Evolutionary conservation across 2,888 invertebrate genomes (phyloP).

Genomic region (Patella depressa): DNA sequence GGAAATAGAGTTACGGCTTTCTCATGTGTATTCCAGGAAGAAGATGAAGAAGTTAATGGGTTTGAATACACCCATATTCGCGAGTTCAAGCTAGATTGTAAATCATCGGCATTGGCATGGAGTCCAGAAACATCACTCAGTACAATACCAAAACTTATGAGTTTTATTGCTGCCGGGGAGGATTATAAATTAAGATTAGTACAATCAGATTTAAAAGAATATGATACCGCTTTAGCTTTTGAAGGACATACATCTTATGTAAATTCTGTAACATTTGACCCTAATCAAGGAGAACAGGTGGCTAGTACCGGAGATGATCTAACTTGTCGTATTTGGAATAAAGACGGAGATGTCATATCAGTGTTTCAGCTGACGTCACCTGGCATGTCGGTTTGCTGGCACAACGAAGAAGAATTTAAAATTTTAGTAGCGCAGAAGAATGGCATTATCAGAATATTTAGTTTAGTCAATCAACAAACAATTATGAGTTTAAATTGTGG

Average conservation of each 20-base stretch:
- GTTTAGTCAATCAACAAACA: constrained; percentile 77
- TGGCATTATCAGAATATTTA: constrained; percentile 82
- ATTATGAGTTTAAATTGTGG: constrained; percentile 76
- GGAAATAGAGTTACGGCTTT: constrained; percentile 58
- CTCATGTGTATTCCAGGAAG: constrained; percentile 61
- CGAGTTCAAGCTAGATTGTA: constrained; percentile 59
- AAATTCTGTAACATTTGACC: constrained; percentile 80
- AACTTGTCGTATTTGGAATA: constrained; percentile 80
- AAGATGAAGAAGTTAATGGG: constrained; percentile 57
- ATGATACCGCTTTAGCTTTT: constrained; percentile 67
- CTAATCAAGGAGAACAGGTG: constrained; percentile 77
- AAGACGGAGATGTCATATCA: constrained; percentile 74
- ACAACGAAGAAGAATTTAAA: constrained; percentile 79
- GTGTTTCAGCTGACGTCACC: constrained; percentile 80
- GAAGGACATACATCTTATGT: constrained; percentile 80
- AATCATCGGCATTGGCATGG: constrained; percentile 63
- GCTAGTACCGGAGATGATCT: constrained; percentile 85
- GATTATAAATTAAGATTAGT: constrained; percentile 60
- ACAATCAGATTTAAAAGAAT: constrained; percentile 57
- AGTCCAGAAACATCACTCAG: constrained; percentile 59
- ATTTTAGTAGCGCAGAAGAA: constrained; percentile 83
- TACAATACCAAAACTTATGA: constrained; percentile 49
- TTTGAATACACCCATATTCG: constrained; percentile 53
- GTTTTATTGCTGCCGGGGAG: constrained; percentile 62
- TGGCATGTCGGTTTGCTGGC: constrained; percentile 77